phyloP scores from a whole-genome alignment of 2,113 vertebrate species.

The Copsychus sechellarum region DNA sequence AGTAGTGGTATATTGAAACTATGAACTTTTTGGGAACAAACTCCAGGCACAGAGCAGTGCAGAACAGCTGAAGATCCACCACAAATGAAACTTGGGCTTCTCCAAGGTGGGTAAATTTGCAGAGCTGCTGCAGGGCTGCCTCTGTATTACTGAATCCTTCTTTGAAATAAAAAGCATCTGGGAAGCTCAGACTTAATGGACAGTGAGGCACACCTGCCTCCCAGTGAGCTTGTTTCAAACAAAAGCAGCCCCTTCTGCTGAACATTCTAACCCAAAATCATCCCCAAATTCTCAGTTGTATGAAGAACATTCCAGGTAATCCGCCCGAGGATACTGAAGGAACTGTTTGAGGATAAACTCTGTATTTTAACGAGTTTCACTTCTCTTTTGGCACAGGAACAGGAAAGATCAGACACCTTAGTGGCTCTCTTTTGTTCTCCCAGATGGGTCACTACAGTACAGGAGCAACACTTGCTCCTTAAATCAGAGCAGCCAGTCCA shows the following conservation, averaged over 20 bases:
- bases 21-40: neutral
- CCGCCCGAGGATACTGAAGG: neutral
- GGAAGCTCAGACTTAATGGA: neutral
- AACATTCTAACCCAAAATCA: neutral
- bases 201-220: neutral
- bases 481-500: neutral
- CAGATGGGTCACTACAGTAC: neutral
- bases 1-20: accelerated
- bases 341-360: neutral
- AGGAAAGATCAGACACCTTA: neutral
- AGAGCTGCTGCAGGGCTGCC: neutral
- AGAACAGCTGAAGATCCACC: neutral
- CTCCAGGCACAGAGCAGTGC: neutral
- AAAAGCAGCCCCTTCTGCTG: neutral
- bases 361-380: neutral
- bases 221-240: neutral
- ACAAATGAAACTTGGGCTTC: neutral
- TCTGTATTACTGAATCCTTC: neutral
- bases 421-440: neutral
- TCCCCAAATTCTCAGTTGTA: neutral
- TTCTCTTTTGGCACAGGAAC: neutral
- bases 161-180: neutral
- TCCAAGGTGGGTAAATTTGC: neutral
- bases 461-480: neutral
- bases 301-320: accelerated